Evolutionary conservation across 1,140 invertebrate species (phyloP).

Genomic region (Microvelia longipes): DNA sequence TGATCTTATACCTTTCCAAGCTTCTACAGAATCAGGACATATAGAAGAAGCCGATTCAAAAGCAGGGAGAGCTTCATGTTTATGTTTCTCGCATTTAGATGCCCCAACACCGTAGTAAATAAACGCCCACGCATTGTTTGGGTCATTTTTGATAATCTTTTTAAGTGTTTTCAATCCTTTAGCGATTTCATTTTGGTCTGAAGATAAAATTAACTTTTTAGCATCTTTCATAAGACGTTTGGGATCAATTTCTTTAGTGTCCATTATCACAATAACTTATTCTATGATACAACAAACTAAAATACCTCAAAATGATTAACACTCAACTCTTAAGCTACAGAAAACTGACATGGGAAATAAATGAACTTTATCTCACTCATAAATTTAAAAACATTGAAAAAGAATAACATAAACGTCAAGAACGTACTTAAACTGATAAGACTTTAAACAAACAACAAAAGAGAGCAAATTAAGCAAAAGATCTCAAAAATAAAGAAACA

Average conservation of each 20-base stretch:
- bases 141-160: not conserved
- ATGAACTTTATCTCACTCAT: too few species aligned
- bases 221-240: not conserved
- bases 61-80: not conserved
- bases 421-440: too few species aligned
- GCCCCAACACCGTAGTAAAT: not conserved
- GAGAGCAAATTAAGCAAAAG: too few species aligned
- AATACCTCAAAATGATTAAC: too few species aligned
- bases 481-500: too few species aligned
- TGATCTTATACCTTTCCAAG: not conserved
- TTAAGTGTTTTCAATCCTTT: not conserved
- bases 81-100: not conserved
- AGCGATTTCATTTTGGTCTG: not conserved
- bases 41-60: not conserved
- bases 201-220: not conserved
- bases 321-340: too few species aligned
- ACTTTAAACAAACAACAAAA: too few species aligned
- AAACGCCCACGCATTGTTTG: not conserved
- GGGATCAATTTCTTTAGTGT: not conserved
- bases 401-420: too few species aligned
- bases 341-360: too few species aligned
- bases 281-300: too few species aligned
- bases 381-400: too few species aligned
- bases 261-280: conserved; percentile 11
- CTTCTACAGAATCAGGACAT: not conserved